Evolutionary conservation across 2,888 invertebrate genomes (phyloP).

Genomic region (Hirtodrosophila duncani): DNA sequence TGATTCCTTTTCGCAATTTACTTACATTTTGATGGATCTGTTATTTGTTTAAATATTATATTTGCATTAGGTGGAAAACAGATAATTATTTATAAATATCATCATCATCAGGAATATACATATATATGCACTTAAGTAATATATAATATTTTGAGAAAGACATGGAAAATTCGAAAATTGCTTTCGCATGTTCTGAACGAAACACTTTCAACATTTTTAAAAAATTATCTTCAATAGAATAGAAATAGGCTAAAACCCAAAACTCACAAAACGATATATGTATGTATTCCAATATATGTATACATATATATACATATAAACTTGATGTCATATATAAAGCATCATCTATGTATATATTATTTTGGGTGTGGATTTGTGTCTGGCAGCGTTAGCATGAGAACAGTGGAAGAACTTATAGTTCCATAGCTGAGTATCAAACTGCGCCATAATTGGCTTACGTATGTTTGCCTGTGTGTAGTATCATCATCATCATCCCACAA

Average conservation of each 20-base stretch:
- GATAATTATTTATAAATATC: conserved; percentile 53
- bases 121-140: no score
- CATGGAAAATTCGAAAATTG: conserved; percentile 7
- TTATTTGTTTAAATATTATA: no score
- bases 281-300: conserved; percentile 7
- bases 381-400: no score
- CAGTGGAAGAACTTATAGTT: conserved; percentile 51
- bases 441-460: conserved; percentile 65
- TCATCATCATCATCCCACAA: conserved; percentile 30
- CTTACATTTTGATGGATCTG: conserved; percentile 78
- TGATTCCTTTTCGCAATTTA: conserved; percentile 56
- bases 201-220: conserved; percentile 7
- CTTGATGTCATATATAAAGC: conserved; percentile 22
- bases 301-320: conserved; percentile 4
- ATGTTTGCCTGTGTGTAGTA: conserved; percentile 27
- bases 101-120: conserved; percentile 19
- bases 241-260: conserved; percentile 21
- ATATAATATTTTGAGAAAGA: conserved; percentile 13
- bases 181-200: conserved; percentile 5
- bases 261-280: conserved; percentile 20
- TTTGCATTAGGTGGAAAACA: conserved; percentile 67
- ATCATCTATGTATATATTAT: conserved; percentile 43
- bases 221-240: conserved; percentile 15
- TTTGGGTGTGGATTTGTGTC: conserved; percentile 63
- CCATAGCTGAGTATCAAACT: conserved; percentile 44